Conservation (phyloP, 2,113 vertebrate genomes). For the Sialia sialis region DNA sequence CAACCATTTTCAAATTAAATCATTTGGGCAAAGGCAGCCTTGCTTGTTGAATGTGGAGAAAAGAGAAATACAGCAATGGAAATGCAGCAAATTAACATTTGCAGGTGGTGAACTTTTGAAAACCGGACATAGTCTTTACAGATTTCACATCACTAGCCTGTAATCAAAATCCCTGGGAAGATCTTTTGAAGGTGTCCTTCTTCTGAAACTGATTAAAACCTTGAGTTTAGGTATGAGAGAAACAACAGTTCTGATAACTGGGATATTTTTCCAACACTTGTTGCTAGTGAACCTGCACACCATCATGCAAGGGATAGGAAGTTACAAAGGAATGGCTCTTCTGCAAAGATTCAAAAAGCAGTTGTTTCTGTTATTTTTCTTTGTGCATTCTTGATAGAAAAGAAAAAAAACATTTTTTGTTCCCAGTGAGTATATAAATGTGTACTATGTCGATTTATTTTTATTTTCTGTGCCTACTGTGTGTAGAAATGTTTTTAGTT, state of each 20-base stretch:
- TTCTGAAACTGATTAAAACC: not conserved
- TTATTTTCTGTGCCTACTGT: not conserved
- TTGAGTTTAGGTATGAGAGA: not conserved
- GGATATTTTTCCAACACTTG: accelerated
- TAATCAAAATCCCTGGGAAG: not conserved
- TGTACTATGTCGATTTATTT: not conserved
- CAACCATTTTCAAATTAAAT: not conserved
- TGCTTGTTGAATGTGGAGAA: not conserved
- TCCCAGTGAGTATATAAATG: not conserved
- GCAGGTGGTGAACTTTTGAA: not conserved
- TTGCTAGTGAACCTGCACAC: not conserved
- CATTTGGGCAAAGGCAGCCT: not conserved
- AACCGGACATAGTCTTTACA: not conserved
- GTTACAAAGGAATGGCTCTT: not conserved
- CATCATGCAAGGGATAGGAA: not conserved
- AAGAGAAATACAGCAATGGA: not conserved
- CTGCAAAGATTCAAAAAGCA: not conserved
- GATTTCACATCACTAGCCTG: not conserved
- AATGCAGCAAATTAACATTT: not conserved
- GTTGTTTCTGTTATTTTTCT: not conserved
- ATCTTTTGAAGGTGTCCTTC: not conserved
- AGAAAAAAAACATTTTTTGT: not conserved
- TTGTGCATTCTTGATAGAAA: not conserved
- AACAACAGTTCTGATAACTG: not conserved
- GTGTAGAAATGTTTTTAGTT: not conserved